These are phyloP conservation scores for Drosophila persimilis DNA, from an alignment of 1,140 invertebrate genomes.

Conservation along the genomic window DNA sequence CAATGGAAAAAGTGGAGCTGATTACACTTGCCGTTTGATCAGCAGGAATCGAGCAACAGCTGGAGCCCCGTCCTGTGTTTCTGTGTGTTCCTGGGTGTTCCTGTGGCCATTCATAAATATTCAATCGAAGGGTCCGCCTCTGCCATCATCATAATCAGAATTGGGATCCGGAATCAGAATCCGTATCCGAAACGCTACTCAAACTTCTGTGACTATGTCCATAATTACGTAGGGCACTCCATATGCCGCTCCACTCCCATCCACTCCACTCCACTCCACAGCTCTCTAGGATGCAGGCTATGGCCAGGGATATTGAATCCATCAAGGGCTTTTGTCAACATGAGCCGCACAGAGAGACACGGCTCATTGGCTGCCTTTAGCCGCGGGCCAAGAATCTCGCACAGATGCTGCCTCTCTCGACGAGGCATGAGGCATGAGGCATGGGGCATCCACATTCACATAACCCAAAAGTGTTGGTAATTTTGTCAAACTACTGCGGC, in stretches of 20 bases:
- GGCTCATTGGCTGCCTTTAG: constrained; percentile 74
- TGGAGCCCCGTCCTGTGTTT: constrained; percentile 22
- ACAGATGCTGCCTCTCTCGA: constrained; percentile 70
- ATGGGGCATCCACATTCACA: constrained; percentile 10
- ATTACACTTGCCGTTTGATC: constrained; percentile 80
- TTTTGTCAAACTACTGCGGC: constrained; percentile 50
- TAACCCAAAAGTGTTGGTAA: constrained; percentile 60
- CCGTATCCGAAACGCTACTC: constrained; percentile 22
- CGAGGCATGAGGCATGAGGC: constrained; percentile 24
- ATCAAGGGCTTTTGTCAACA: constrained; percentile 75
- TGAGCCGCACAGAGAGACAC: constrained; percentile 48
- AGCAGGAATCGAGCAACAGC: constrained; percentile 34
- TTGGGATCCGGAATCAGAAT: constrained; percentile 27
- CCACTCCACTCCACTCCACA: background rate
- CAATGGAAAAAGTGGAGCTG: constrained; percentile 27
- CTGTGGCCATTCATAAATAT: constrained; percentile 66
- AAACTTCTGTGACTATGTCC: constrained; percentile 39
- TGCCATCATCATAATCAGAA: constrained; percentile 63
- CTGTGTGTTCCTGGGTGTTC: constrained; percentile 2
- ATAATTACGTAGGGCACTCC: constrained; percentile 39
- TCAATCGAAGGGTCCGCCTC: constrained; percentile 56
- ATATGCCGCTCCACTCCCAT: no score
- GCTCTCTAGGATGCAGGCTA: constrained; percentile 25
- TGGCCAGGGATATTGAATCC: constrained; percentile 49
- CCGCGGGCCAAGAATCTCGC: constrained; percentile 75